Evolutionary conservation across 2,888 invertebrate species (phyloP), one percentile per base, ranked within the genome.

Genomic region (Hypomecis atomaria): DNA sequence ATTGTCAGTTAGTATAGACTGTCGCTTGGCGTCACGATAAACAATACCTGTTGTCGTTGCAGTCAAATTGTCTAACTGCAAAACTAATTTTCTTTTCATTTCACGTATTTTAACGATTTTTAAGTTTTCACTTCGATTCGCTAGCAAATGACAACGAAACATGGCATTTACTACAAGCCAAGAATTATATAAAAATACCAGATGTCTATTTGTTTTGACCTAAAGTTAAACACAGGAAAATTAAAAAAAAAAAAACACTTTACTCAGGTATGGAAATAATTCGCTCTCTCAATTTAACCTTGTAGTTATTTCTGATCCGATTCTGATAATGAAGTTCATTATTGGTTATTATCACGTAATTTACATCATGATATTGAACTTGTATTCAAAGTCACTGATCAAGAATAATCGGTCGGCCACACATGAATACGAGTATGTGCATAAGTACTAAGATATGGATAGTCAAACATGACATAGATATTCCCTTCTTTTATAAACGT

Each of bases 331-430:
- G 53, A 62, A 50, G 23, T 43, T 60, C 52, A 67, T 65, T 65
- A 59, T 60, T 56, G 58, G 50, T 52, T 34, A 47, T 71, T 69
- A 70, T 52, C 66, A 50, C 58, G 38, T 62, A 59, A 65, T 69
- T 70, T 63, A 64, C 62, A 59, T 57, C 49, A 54, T 57, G 66
- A 43, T 57, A 62, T 65, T 68, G 68, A 71, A 68, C 66, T 67
- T 64, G 52, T 8, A 36, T 33, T 42, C n/a, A 52, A 49, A 58
- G 37, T 33, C 48, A 58, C 53, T 58, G 62, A 40, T 47, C 57
- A 36, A 55, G 36, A 38, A 44, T 48, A 52, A 54, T 43, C 13
- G 23, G n/a, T n/a, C n/a, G n/a, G n/a, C n/a, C n/a, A 33, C n/a
- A 45, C 37, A 37, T 49, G 36, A 37, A 37, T 6, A 40, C 7